phyloP scores from a whole-genome alignment of 2,113 vertebrate species.

The Lagopus muta region DNA sequence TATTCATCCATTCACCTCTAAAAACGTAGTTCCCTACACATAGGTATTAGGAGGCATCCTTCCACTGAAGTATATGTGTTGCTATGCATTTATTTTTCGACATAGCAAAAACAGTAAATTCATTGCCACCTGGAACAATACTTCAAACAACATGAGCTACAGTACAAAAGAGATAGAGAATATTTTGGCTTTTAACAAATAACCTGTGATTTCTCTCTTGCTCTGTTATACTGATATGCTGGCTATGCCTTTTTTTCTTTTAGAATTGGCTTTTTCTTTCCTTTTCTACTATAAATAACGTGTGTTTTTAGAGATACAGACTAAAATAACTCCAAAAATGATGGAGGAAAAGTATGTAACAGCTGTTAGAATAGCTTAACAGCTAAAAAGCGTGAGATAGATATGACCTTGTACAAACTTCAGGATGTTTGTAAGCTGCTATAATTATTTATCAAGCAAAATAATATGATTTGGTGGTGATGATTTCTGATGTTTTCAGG shows the following conservation, averaged over 20 bases:
- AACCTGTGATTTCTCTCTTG: neutral
- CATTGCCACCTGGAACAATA: neutral
- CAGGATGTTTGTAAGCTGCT: neutral
- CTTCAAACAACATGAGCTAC: neutral
- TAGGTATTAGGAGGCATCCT: neutral
- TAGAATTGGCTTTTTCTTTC: neutral
- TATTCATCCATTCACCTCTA: neutral
- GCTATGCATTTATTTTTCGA: neutral
- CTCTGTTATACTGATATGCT: neutral
- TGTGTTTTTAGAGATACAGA: neutral
- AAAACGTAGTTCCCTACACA: neutral
- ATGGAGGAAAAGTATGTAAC: neutral
- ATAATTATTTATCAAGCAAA: neutral
- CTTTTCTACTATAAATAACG: neutral
- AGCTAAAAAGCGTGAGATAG: neutral
- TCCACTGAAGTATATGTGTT: neutral
- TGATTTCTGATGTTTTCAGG: neutral
- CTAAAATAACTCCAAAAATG: neutral
- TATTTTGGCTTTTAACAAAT: neutral
- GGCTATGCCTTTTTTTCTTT: neutral
- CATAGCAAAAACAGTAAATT: neutral
- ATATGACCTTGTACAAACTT: neutral
- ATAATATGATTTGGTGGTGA: neutral
- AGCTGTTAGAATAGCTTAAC: neutral
- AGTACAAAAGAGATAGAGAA: neutral